A percentile compares a stretch with the other conserved stretches of the same genome.
Evolutionary conservation across 2,797 vertebrate genomes (phyloP).

Genomic region (Phylloscopus collybita): DNA sequence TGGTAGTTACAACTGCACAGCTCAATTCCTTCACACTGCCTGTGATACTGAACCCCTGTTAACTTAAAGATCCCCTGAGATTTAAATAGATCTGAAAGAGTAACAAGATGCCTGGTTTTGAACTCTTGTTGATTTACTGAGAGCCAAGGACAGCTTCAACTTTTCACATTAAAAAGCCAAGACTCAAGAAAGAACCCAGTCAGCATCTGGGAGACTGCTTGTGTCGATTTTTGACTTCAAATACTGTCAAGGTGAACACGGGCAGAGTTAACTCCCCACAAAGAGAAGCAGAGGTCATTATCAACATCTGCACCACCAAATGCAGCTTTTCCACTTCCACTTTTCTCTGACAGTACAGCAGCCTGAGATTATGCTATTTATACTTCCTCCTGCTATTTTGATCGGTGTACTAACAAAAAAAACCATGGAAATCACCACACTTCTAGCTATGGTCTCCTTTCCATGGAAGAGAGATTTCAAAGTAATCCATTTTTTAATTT

Average conservation of each 20-base stretch:
- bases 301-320: neutral
- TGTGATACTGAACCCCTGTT: neutral
- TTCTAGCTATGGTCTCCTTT: neutral
- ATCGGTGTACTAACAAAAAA: neutral
- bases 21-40: neutral
- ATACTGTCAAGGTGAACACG: neutral
- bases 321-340: neutral
- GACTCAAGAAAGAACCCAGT: neutral
- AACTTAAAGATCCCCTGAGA: neutral
- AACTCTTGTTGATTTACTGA: neutral
- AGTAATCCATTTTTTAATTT: neutral
- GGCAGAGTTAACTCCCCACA: neutral
- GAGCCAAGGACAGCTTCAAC: neutral
- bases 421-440: rapidly evolving
- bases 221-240: neutral
- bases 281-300: neutral
- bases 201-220: neutral
- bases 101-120: neutral
- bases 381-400: neutral
- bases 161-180: neutral
- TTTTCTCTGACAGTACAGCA: neutral
- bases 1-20: neutral
- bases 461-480: neutral
- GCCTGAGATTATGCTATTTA: neutral
- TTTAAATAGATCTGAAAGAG: neutral